phyloP scores from a whole-genome alignment of 2,888 invertebrate species.

The Mythimna loreyi region DNA sequence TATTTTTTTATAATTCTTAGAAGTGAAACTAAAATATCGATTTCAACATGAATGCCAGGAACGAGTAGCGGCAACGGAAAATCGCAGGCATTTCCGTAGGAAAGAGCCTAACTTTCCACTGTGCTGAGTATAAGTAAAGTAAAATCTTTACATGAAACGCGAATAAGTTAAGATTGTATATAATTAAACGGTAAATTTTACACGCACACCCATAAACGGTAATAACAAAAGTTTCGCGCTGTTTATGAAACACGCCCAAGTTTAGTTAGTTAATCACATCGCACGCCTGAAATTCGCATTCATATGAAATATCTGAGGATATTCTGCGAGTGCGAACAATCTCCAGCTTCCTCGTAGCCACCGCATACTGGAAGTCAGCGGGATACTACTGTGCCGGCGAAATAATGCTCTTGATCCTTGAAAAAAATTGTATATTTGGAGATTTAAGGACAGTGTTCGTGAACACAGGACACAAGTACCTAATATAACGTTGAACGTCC shows the following conservation, averaged over 20 bases:
- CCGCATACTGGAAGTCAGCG: conserved; percentile 28
- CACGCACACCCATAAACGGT: conserved; percentile 76
- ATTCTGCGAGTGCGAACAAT: conserved; percentile 37
- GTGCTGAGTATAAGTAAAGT: conserved; percentile 61
- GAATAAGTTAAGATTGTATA: conserved; percentile 74
- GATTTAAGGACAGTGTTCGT: neutral
- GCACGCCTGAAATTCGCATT: conserved; percentile 60
- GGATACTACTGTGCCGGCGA: conserved; percentile 8
- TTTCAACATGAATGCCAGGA: conserved; percentile 50
- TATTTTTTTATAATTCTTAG: conserved; percentile 43
- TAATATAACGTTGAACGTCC: conserved; percentile 7
- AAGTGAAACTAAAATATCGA: conserved; percentile 56
- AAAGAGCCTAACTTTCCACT: conserved; percentile 54
- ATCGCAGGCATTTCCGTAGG: conserved; percentile 62
- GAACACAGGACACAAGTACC: neutral
- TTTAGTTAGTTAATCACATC: conserved; percentile 81
- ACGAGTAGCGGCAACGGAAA: conserved; percentile 45
- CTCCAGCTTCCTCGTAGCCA: conserved; percentile 25
- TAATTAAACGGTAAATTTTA: conserved; percentile 81
- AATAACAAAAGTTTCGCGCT: conserved; percentile 81
- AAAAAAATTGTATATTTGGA: conserved; percentile 1
- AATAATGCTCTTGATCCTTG: conserved; percentile 20
- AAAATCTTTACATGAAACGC: conserved; percentile 62
- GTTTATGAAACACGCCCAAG: conserved; percentile 75
- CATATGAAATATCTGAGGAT: conserved; percentile 44